Base-by-base conservation (phyloP, 35 echinoderm and acorn worm genomes). In the Ophiothrix spiculata region DNA sequence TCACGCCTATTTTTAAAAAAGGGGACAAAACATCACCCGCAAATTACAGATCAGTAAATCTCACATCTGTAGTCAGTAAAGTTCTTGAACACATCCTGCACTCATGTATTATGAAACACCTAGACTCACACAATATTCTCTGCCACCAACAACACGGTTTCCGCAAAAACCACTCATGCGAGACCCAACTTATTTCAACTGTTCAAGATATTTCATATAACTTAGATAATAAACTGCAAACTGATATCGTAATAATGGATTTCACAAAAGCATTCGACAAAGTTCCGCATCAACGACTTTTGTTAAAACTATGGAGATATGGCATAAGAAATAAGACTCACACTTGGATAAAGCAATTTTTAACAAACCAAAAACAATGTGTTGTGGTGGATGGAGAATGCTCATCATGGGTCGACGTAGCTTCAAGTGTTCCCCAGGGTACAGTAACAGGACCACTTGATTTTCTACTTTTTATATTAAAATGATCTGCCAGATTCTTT, bases 1-100 rank as follows among this genome's bases (percentile, higher is more conserved):
- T 85, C 0, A 56, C 80, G 4, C 80, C 42, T 19, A 82, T 56
- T 54, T 82, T 35, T 19, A 86, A 86, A 40, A 88, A 88, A 31
- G 77, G 86, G 2, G 86, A 88, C 21, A 38, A 36, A 56, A 56
- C 76, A 1, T 13, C 3, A 8, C 64, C 74, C 41, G 74, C 3
- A 13, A 87, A 87, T 42, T 64, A 81, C 28, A 41, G 75, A 31
- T 76, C 85, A 79, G 39, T 87, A 0, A 54, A 41, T 17, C 69
- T 86, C 0, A 86, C 63, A 37, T 37, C 69, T 13, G 73, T 86
- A 0, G 76, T 33, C 17, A 32, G 39, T 77, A 86, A 84, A n/a
- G 12, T 64, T 16, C 13, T 84, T 1, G 81, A 84, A 84, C 81
- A 84, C 35, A 63, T 84, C 11, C 40, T 84, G 1, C 31, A 69